Conservation (phyloP, 2,797 vertebrate genomes). For the Ambastaia sidthimunki region DNA sequence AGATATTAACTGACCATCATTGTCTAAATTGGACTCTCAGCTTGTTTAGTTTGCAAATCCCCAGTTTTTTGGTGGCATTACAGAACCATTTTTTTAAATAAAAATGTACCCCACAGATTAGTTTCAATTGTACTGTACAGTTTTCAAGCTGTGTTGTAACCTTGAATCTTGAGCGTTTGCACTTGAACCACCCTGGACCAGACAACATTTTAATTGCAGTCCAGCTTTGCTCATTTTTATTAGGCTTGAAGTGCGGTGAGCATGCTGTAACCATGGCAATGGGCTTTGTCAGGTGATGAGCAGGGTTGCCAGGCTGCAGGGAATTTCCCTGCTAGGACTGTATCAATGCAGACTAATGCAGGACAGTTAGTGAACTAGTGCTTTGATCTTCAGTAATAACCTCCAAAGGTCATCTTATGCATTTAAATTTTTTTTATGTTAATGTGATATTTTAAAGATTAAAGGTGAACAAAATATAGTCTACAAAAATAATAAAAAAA, state of each 20-base stretch:
- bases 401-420: background rate
- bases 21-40: conserved; percentile 5
- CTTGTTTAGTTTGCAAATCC: background rate
- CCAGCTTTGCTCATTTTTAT: conserved; percentile 24
- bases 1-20: background rate
- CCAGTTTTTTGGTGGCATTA: too few relatives aligned
- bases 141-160: background rate
- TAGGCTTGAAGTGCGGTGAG: conserved; percentile 6
- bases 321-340: conserved; percentile 27
- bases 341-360: conserved; percentile 2
- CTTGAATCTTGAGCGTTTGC: background rate
- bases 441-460: too few relatives aligned
- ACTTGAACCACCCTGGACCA: conserved; percentile 18
- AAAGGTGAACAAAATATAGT: too few relatives aligned
- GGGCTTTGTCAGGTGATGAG: conserved; percentile 28
- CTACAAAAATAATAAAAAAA: too few relatives aligned
- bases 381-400: background rate
- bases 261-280: conserved; percentile 27
- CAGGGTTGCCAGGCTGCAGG: conserved; percentile 32
- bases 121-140: too few relatives aligned
- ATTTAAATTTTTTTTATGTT: too few relatives aligned
- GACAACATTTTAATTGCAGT: conserved; percentile 28
- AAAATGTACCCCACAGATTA: too few relatives aligned
- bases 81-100: too few relatives aligned
- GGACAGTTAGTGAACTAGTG: conserved; percentile 8